Evolutionary conservation across 1,140 invertebrate genomes (phyloP).

Genomic region (Hesperophylax magnus): DNA sequence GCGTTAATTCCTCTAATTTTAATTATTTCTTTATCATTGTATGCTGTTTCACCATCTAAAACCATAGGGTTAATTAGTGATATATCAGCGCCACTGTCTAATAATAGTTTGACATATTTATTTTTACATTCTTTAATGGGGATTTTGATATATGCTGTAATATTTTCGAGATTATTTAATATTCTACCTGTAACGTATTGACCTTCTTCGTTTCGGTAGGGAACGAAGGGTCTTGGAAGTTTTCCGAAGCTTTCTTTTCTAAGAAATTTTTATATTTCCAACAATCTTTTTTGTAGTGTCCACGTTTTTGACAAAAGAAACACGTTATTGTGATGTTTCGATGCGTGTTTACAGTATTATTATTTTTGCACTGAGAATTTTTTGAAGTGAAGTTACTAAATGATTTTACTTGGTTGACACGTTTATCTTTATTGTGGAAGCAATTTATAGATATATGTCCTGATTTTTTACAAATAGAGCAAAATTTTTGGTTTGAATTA

Average conservation of each 20-base stretch:
- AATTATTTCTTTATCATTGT: neutral
- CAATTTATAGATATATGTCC: too few relatives aligned
- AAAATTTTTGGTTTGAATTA: neutral
- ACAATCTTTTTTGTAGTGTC: constrained; percentile 1
- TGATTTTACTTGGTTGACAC: neutral
- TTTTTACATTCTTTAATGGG: neutral
- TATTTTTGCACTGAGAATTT: neutral
- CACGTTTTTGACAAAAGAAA: neutral
- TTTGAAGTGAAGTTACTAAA: neutral
- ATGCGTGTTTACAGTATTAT: neutral
- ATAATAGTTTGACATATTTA: neutral
- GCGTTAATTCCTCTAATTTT: neutral
- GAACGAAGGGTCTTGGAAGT: neutral
- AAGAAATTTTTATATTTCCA: neutral
- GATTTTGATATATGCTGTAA: neutral
- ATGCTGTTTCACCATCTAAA: neutral
- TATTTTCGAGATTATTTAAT: neutral
- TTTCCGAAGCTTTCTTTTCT: neutral
- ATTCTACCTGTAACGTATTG: too few relatives aligned
- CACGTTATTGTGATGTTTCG: neutral
- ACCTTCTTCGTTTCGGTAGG: neutral
- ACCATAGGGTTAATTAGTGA: neutral
- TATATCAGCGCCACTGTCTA: neutral
- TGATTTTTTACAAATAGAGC: neutral
- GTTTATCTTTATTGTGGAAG: too few relatives aligned